These are phyloP conservation scores for Podocnemis expansa DNA, from an alignment of 2,113 vertebrate species.

Conservation along the genomic window DNA sequence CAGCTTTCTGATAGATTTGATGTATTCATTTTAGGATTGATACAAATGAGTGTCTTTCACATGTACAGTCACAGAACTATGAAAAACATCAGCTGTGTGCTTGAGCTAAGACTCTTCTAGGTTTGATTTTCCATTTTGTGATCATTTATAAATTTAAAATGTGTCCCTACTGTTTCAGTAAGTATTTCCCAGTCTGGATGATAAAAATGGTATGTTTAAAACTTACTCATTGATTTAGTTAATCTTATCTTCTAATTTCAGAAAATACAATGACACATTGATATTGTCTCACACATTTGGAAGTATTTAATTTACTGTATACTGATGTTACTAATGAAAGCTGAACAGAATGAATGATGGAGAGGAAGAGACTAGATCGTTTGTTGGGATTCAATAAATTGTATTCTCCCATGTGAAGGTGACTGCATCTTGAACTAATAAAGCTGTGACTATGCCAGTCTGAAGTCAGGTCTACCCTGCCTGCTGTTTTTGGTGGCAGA, in stretches of 20 bases:
- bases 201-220: background rate
- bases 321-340: background rate
- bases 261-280: background rate
- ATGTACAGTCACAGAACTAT: conserved; percentile 48
- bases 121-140: background rate
- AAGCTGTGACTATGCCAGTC: background rate
- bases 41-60: conserved; percentile 56
- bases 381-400: background rate
- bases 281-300: background rate
- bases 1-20: conserved; percentile 47
- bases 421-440: background rate
- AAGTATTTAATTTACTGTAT: background rate
- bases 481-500: too few relatives aligned
- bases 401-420: background rate
- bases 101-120: conserved; percentile 21
- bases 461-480: too few relatives aligned
- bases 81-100: conserved; percentile 37
- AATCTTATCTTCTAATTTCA: background rate
- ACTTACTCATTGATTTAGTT: background rate
- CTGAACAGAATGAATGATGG: background rate
- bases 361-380: background rate
- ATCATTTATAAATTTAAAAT: conserved; percentile 30
- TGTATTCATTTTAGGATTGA: conserved; percentile 12
- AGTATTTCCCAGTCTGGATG: background rate
- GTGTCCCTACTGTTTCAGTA: background rate